Percentiles rank a stretch among this genome's conserved stretches.
These are phyloP conservation scores for Thera britannica DNA, from an alignment of 2,888 invertebrate species.

Conservation along the genomic window DNA sequence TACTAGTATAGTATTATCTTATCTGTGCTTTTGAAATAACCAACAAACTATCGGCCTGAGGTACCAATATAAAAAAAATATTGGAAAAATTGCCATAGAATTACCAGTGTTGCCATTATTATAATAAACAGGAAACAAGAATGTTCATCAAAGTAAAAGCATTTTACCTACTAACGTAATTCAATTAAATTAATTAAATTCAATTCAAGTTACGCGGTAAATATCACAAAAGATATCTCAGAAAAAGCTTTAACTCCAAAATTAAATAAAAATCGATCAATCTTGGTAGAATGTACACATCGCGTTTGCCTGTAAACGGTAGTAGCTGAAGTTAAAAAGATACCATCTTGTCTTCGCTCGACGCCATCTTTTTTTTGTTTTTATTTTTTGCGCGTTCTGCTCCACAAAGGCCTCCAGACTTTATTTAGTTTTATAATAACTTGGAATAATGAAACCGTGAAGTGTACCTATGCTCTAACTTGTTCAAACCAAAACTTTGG, in stretches of 20 bases:
- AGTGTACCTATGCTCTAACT: no score
- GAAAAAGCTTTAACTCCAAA: slow-evolving; percentile 24
- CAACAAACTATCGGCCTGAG: slow-evolving; percentile 3
- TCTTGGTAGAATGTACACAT: slow-evolving; percentile 44
- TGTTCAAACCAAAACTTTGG: no score
- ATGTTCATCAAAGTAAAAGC: no score
- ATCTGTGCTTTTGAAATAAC: slow-evolving; percentile 10
- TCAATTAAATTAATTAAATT: no score
- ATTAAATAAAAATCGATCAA: slow-evolving; percentile 36
- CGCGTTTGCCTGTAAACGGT: slow-evolving; percentile 59
- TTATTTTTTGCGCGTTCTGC: slow-evolving; percentile 40
- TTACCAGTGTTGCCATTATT: no score
- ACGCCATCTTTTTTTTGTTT: slow-evolving; percentile 49
- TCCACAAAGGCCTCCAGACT: slow-evolving; percentile 22
- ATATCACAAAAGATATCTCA: slow-evolving; percentile 8
- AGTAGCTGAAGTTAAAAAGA: slow-evolving; percentile 57
- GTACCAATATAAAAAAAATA: no score
- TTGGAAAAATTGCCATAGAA: no score
- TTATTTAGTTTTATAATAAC: no score
- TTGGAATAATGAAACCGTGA: neutral
- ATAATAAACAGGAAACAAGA: no score
- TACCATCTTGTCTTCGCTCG: slow-evolving; percentile 55
- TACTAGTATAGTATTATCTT: no score
- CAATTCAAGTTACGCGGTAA: neutral
- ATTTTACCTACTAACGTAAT: no score